Evolutionary conservation across 1,140 invertebrate genomes (phyloP).

Genomic region (Drosophila lacteicornis): DNA sequence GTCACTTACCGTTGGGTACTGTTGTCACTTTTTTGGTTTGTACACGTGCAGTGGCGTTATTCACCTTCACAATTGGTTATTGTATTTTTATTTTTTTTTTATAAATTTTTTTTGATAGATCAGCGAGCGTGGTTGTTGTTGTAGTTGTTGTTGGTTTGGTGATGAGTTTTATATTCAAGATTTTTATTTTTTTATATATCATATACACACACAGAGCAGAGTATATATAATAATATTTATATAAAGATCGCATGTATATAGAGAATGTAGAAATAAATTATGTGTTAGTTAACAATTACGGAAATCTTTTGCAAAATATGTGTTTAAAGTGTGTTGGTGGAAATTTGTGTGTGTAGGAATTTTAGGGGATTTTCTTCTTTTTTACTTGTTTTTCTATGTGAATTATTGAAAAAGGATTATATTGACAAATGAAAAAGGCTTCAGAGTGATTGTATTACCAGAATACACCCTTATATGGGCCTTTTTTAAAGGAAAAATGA

Average conservation of each 20-base stretch:
- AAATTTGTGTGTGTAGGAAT: constrained; percentile 11
- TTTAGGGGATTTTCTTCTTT: too few species aligned
- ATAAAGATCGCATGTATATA: constrained; percentile 71
- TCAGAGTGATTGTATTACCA: neutral
- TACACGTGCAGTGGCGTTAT: constrained; percentile 98
- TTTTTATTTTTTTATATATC: constrained; percentile 48
- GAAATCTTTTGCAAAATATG: constrained; percentile 54
- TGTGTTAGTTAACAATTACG: constrained; percentile 76
- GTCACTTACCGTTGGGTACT: constrained; percentile 95
- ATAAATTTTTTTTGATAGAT: constrained; percentile 47
- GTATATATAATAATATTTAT: constrained; percentile 39
- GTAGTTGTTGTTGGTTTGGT: constrained; percentile 69
- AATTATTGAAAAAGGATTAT: neutral
- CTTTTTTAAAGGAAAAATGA: neutral
- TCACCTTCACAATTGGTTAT: constrained; percentile 90
- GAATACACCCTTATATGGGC: neutral
- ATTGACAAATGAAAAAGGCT: neutral
- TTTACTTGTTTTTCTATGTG: neutral
- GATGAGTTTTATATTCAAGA: constrained; percentile 51
- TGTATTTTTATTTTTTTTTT: constrained; percentile 36
- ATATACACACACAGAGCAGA: constrained; percentile 47
- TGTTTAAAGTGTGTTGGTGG: constrained; percentile 33
- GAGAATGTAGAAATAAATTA: constrained; percentile 78
- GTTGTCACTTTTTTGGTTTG: constrained; percentile 97
- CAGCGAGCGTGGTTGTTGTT: constrained; percentile 69